Conservation (phyloP, 1,140 invertebrate species). For the Lethocerus indicus region DNA sequence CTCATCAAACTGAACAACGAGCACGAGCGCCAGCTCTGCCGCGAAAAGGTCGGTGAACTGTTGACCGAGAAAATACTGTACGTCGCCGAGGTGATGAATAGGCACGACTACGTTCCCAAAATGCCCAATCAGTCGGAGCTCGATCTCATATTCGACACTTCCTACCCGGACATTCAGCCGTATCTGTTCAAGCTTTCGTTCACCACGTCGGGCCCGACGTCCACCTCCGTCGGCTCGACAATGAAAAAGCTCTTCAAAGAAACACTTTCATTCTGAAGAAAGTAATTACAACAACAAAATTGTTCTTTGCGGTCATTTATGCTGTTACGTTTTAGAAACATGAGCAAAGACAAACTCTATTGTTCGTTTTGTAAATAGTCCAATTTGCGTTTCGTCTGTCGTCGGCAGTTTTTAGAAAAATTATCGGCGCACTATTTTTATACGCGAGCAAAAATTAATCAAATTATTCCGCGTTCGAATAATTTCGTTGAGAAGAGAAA, state of each 20-base stretch:
- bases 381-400: too few relatives aligned
- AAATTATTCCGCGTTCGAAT: too few relatives aligned
- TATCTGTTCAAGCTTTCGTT: slow-evolving; percentile 83
- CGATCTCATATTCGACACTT: slow-evolving; percentile 87
- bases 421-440: too few relatives aligned
- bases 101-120: slow-evolving; percentile 87
- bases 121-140: slow-evolving; percentile 84
- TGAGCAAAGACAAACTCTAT: too few relatives aligned
- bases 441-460: too few relatives aligned
- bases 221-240: slow-evolving; percentile 61
- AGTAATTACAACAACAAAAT: too few relatives aligned
- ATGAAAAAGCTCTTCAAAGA: slow-evolving; percentile 81
- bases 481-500: too few relatives aligned
- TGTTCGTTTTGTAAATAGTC: too few relatives aligned
- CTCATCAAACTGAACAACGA: slow-evolving; percentile 71
- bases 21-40: slow-evolving; percentile 68
- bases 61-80: slow-evolving; percentile 84
- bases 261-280: slow-evolving; percentile 51
- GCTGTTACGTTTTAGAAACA: too few relatives aligned
- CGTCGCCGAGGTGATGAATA: slow-evolving; percentile 88
- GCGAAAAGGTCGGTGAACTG: slow-evolving; percentile 80
- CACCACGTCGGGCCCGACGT: slow-evolving; percentile 49
- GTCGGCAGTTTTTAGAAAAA: too few relatives aligned
- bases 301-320: too few relatives aligned
- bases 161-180: slow-evolving; percentile 81